These are phyloP conservation scores for Sciurus vulgaris DNA, from an alignment of 2,797 vertebrate genomes.

Conservation along the genomic window DNA sequence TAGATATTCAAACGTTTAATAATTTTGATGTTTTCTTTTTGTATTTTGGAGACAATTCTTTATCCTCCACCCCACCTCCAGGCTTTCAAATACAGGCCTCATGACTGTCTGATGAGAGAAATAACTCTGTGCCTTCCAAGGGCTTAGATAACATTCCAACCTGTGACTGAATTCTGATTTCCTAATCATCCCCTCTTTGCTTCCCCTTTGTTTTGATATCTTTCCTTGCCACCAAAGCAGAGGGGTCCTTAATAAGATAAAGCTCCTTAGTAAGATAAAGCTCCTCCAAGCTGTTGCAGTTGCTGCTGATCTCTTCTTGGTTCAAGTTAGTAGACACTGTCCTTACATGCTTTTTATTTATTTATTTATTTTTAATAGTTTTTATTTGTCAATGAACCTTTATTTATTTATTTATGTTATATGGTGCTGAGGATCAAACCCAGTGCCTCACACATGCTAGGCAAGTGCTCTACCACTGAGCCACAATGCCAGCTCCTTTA, in stretches of 20 bases:
- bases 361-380: too few species aligned
- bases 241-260: neutral
- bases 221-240: neutral
- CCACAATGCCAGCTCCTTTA: too few species aligned
- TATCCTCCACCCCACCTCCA: too few species aligned
- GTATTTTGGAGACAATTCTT: conserved; percentile 1
- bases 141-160: neutral
- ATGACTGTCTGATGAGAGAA: neutral
- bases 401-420: too few species aligned
- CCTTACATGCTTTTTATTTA: neutral
- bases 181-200: neutral
- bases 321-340: neutral
- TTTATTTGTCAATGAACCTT: too few species aligned
- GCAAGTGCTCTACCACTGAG: too few species aligned
- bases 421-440: too few species aligned
- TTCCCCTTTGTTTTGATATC: neutral
- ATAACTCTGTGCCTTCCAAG: neutral
- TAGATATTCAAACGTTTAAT: conserved; percentile 37
- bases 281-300: neutral
- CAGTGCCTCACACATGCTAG: too few species aligned
- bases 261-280: neutral
- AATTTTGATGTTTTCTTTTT: conserved; percentile 42
- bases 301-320: neutral
- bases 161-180: neutral
- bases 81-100: neutral